phyloP scores from a whole-genome alignment of 2,113 vertebrate genomes.

The Python bivittatus region DNA sequence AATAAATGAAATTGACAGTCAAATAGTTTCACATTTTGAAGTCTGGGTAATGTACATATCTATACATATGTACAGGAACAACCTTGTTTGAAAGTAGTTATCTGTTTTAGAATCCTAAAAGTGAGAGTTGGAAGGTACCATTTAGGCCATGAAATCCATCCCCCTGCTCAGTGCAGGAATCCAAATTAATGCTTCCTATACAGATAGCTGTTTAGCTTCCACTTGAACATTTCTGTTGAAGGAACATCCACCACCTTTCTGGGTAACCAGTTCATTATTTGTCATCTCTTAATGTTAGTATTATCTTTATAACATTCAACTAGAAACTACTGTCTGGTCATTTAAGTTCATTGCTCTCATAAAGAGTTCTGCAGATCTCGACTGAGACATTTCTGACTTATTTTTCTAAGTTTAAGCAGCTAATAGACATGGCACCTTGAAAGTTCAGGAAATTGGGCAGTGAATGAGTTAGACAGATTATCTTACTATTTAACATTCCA shows the following conservation, averaged over 20 bases:
- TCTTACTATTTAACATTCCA: neutral
- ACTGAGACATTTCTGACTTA: neutral
- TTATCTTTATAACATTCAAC: neutral
- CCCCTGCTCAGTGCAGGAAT: neutral
- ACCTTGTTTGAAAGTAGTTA: neutral
- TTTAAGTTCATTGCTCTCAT: neutral
- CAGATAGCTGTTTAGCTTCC: neutral
- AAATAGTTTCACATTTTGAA: neutral
- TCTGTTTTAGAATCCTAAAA: neutral
- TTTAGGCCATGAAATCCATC: neutral
- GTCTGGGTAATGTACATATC: neutral
- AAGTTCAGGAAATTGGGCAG: neutral
- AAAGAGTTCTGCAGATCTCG: neutral
- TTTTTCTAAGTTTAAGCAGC: neutral
- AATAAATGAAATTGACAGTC: neutral
- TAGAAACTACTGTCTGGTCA: neutral
- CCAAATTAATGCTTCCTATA: neutral
- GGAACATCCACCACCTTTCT: neutral
- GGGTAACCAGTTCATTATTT: neutral
- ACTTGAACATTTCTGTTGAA: neutral
- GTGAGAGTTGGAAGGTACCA: neutral
- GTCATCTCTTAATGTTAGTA: neutral
- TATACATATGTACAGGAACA: neutral
- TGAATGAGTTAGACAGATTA: neutral
- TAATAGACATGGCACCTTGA: neutral